Conservation (phyloP, 2,113 vertebrate genomes). For the Taxidea taxus region DNA sequence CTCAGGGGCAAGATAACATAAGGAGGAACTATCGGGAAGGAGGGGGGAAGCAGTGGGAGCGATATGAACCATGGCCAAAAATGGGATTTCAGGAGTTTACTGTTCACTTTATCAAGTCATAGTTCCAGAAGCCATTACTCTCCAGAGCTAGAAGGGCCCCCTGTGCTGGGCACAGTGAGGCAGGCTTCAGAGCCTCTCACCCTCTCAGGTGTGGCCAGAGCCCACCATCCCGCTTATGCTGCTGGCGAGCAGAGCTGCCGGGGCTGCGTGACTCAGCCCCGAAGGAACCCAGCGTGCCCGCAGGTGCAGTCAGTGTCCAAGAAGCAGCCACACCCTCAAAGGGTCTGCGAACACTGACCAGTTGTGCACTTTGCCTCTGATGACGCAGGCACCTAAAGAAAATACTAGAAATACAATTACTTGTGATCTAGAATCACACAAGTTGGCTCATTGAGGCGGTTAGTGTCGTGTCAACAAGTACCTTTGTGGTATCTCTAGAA, state of each 20-base stretch:
- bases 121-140: background rate
- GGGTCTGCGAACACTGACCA: background rate
- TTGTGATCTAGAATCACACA: background rate
- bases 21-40: background rate
- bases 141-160: background rate
- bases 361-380: background rate
- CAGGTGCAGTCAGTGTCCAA: background rate
- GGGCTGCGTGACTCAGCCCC: background rate
- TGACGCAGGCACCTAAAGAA: background rate
- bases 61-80: background rate
- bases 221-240: fast-evolving
- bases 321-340: background rate
- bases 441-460: background rate
- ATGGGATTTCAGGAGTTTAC: background rate
- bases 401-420: background rate
- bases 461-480: background rate
- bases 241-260: background rate
- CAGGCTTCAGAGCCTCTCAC: background rate
- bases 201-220: background rate
- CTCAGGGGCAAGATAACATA: background rate
- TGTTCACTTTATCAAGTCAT: background rate
- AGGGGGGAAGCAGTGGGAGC: background rate
- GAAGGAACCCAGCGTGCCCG: fast-evolving
- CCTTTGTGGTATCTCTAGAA: background rate
- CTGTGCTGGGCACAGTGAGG: background rate